A percentile compares a stretch with the other conserved stretches of the same genome.
Evolutionary conservation across 2,113 vertebrate genomes (phyloP).

Genomic region (Eudyptes chrysolophus): DNA sequence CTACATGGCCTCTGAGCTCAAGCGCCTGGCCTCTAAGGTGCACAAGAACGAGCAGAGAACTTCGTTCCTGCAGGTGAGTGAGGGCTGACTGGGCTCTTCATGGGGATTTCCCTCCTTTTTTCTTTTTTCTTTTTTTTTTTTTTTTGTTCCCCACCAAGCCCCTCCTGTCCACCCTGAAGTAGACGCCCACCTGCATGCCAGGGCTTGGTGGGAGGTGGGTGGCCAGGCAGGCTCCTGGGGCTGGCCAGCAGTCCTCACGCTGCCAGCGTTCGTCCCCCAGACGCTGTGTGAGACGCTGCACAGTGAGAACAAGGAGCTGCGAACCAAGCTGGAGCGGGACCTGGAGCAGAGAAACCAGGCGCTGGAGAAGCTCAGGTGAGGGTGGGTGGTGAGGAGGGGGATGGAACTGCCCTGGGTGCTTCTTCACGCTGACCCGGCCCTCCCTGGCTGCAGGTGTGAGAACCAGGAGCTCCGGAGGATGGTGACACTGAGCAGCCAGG

Average conservation of each 20-base stretch:
- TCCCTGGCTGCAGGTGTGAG: slow-evolving; percentile 80
- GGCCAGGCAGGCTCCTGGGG: background rate
- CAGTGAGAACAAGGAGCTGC: slow-evolving; percentile 91
- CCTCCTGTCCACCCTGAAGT: background rate
- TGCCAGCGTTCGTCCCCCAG: slow-evolving; percentile 49
- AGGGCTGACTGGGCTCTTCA: background rate
- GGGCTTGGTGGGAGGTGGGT: background rate
- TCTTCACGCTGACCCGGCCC: background rate
- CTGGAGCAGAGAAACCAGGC: slow-evolving; percentile 91
- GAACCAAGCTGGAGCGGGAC: slow-evolving; percentile 93
- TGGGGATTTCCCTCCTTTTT: accelerated
- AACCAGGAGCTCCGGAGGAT: slow-evolving; percentile 92
- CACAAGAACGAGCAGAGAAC: slow-evolving; percentile 96
- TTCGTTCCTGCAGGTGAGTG: slow-evolving; percentile 88
- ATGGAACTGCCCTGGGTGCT: background rate
- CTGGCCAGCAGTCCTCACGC: background rate
- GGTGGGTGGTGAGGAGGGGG: background rate
- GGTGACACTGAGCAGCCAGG: slow-evolving; percentile 75
- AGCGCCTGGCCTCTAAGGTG: slow-evolving; percentile 93
- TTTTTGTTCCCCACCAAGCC: background rate
- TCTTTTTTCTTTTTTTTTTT: too few species aligned
- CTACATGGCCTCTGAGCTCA: slow-evolving; percentile 96
- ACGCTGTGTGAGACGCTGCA: slow-evolving; percentile 93
- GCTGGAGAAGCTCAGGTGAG: slow-evolving; percentile 89
- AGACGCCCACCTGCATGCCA: background rate